These are phyloP conservation scores for Nasonia giraulti DNA, from an alignment of 1,140 invertebrate species.

Conservation along the genomic window DNA sequence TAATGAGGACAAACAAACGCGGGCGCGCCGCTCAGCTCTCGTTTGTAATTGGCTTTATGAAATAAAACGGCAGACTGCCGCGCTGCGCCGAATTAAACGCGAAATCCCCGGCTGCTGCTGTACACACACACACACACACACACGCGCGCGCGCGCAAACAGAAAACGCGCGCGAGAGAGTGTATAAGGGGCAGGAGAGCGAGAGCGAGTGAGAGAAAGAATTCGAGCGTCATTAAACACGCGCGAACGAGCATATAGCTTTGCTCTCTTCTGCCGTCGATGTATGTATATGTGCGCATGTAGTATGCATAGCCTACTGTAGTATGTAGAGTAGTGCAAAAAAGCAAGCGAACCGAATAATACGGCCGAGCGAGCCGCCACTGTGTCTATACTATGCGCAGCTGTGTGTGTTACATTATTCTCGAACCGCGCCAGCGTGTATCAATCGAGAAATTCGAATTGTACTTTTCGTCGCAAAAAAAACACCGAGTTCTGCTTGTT, in stretches of 20 bases:
- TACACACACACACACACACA: neutral
- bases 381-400: neutral
- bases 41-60: conserved; percentile 48
- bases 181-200: neutral
- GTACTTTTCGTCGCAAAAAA: too few relatives aligned
- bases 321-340: neutral
- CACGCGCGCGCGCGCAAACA: neutral
- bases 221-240: conserved; percentile 37
- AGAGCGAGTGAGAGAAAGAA: neutral
- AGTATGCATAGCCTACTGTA: neutral
- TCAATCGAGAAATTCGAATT: too few relatives aligned
- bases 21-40: neutral
- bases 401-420: too few relatives aligned
- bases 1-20: conserved; percentile 49
- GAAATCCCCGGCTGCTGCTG: neutral
- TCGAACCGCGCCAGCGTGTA: too few relatives aligned
- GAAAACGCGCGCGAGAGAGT: neutral
- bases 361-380: neutral
- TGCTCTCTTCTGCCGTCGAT: neutral
- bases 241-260: conserved; percentile 6
- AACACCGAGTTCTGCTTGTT: too few relatives aligned
- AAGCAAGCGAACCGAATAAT: conserved; percentile 24
- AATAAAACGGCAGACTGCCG: conserved; percentile 36
- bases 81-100: conserved; percentile 27
- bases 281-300: neutral